Evolutionary conservation across 2,113 vertebrate genomes (phyloP).

Genomic region (Fregata magnificens): DNA sequence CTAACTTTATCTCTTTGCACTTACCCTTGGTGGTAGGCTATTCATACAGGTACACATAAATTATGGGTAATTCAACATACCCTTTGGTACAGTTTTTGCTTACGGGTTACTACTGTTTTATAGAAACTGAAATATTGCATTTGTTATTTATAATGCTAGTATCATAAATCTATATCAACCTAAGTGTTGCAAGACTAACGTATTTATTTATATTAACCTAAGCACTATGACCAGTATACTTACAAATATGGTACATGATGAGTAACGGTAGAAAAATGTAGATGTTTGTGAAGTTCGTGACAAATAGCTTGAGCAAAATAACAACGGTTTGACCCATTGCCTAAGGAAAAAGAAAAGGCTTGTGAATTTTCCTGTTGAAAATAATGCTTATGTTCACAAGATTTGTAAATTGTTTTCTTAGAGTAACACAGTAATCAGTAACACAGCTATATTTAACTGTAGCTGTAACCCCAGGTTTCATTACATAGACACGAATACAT

Average conservation of each 20-base stretch:
- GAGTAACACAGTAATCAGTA: not conserved
- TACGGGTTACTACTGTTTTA: not conserved
- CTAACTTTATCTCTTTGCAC: not conserved
- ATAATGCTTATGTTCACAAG: not conserved
- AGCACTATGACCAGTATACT: not conserved
- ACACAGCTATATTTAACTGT: not conserved
- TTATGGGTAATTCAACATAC: not conserved
- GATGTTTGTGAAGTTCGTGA: not conserved
- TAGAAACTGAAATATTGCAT: not conserved
- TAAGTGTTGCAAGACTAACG: not conserved
- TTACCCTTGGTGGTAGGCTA: not conserved
- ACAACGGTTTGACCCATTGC: not conserved
- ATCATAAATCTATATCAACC: not conserved
- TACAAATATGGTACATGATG: not conserved
- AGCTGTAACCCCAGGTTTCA: not conserved
- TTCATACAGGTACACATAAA: not conserved
- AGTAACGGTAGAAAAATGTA: not conserved
- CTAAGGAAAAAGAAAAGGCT: not conserved
- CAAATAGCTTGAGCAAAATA: not conserved
- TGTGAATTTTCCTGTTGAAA: not conserved
- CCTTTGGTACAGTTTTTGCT: not conserved
- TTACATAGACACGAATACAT: rapidly evolving
- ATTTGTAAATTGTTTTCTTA: not conserved
- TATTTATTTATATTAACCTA: not conserved
- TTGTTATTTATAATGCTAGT: not conserved